Percentiles rank a stretch among this genome's conserved stretches.
phyloP scores from a whole-genome alignment of 2,797 vertebrate genomes.

The Sciurus carolinensis region DNA sequence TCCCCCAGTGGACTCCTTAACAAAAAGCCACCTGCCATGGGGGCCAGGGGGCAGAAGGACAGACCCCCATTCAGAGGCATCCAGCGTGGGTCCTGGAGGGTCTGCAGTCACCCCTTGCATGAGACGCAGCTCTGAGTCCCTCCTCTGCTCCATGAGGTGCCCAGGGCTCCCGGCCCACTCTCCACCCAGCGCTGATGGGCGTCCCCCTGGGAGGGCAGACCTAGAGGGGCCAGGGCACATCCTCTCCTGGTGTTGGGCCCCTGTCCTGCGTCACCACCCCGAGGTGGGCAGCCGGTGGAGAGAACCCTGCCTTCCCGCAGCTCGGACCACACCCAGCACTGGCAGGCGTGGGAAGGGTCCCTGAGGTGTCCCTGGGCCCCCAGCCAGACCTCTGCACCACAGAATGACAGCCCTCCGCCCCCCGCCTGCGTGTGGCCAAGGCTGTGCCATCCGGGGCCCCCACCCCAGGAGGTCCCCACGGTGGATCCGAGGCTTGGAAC shows the following conservation, averaged over 20 bases:
- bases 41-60: background rate
- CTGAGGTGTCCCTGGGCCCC: background rate
- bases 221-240: conserved; percentile 58
- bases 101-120: fast-evolving
- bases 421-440: conserved; percentile 88
- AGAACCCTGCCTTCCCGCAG: conserved; percentile 39
- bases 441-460: conserved; percentile 87
- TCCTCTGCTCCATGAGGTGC: background rate
- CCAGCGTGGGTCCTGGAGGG: background rate
- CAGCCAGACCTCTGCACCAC: background rate
- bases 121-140: background rate
- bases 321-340: background rate
- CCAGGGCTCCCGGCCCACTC: background rate
- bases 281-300: background rate
- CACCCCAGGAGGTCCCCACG: conserved; percentile 86
- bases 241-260: conserved; percentile 69
- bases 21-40: background rate
- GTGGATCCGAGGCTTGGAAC: conserved; percentile 89
- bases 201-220: background rate
- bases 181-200: background rate
- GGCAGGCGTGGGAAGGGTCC: background rate
- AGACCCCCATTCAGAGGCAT: background rate
- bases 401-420: conserved; percentile 65
- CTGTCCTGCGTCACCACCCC: conserved; percentile 60
- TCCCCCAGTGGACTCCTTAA: background rate